Evolutionary conservation across 37 sponge, comb jelly and placozoan species (phyloP), one percentile per base, ranked within the genome.

Genomic region (Dysidea cf. avara): DNA sequence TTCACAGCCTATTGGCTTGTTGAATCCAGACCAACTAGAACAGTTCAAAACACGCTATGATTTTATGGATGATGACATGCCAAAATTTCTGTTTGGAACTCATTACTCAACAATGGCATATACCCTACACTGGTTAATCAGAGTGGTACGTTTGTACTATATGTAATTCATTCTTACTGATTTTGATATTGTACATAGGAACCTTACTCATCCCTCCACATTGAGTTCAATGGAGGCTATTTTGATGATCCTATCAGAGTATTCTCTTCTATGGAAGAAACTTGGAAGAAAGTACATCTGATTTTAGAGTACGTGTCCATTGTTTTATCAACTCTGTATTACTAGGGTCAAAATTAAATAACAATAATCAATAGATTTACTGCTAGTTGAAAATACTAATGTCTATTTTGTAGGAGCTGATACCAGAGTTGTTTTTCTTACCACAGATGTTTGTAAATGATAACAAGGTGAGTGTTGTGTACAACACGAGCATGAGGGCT

Each of bases 21-120:
- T 90, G 24, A 87, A 86, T 58, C 74, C 76, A 4, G 43, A 28
- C 24, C 76, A 85, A 39, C 68, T 83, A 34, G 48, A 38, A 1
- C 71, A 83, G 29, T 87, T 80, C 48, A 68, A 80, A 53, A 88
- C 83, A 62, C 69, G 88, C 38, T 90, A 71, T 75, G 87, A 90
- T 71, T 90, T 83, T 66, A 74, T 80, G 66, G 92, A 87, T 35
- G 95, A 90, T 29, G n/a, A 31, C 21, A 64, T 90, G 21, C 91
- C 91, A 24, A 77, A 87, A 0, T 94, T 94, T 59, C 82, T 69
- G 49, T 94, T 90, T 65, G 96, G 96, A 16, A 94, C 96, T 14
- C 94, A 93, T 74, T 93, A 93, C 77, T 89, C 92, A 34, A 94
- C 89, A 36, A 76, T 86, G 68, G 96, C 86, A 2, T 86, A 87